Conservation (phyloP, 2,113 vertebrate genomes). For the Ammodytes marinus region DNA sequence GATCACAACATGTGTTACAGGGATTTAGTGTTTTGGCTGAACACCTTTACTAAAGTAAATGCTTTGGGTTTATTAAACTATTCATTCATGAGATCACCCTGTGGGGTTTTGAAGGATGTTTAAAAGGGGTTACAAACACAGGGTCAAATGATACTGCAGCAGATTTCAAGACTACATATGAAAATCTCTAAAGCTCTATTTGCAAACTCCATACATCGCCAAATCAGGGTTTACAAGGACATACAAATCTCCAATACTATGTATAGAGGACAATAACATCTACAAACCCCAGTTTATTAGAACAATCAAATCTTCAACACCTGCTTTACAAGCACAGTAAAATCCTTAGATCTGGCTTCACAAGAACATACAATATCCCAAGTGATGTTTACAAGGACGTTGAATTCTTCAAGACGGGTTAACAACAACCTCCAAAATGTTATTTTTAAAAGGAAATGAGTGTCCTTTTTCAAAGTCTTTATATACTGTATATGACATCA, state of each 20-base stretch:
- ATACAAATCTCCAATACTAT: background rate
- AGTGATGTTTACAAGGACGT: background rate
- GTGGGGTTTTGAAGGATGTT: background rate
- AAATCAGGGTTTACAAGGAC: background rate
- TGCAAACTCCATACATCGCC: background rate
- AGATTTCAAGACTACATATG: background rate
- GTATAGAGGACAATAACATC: background rate
- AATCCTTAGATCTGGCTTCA: background rate
- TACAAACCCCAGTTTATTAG: background rate
- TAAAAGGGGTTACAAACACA: background rate
- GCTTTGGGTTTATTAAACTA: background rate
- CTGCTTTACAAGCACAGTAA: background rate
- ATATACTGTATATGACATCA: background rate
- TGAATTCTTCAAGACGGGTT: too few relatives aligned
- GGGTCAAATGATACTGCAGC: background rate
- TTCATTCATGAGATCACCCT: background rate
- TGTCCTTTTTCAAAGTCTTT: too few relatives aligned
- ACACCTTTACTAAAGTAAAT: too few relatives aligned
- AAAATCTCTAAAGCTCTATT: background rate
- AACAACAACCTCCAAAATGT: background rate
- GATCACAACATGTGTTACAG: background rate
- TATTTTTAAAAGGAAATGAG: background rate
- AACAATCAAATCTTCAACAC: background rate
- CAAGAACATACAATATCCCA: background rate
- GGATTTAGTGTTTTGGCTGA: background rate